A percentile compares a stretch with the other conserved stretches of the same genome.
Evolutionary conservation across 1,140 invertebrate genomes (phyloP).

Genomic region (Ditylenchus dipsaci): DNA sequence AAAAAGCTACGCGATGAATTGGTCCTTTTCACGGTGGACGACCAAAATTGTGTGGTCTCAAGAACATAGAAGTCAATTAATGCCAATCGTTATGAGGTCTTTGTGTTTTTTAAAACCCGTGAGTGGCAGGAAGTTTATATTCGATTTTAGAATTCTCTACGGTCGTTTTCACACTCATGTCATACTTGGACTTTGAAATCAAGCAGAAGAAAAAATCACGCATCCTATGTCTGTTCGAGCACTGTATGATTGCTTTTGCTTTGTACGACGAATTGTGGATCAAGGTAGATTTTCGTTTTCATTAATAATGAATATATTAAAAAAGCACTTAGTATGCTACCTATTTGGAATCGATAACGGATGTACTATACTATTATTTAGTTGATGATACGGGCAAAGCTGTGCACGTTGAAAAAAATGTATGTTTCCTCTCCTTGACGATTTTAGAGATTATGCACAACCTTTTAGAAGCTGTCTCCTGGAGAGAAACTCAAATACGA

Average conservation of each 20-base stretch:
- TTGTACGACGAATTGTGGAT: constrained; percentile 98
- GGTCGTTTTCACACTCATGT: constrained; percentile 12
- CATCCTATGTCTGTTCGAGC: constrained; percentile 83
- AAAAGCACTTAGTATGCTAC: constrained; percentile 33
- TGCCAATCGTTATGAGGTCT: constrained; percentile 16
- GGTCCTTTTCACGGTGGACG: constrained; percentile 15
- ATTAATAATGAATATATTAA: not conserved
- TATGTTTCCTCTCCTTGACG: too few relatives aligned
- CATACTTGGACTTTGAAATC: constrained; percentile 91
- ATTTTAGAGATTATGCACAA: too few relatives aligned
- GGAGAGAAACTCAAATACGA: too few relatives aligned
- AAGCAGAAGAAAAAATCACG: constrained; percentile 77
- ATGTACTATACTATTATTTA: too few relatives aligned
- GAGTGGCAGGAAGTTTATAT: not conserved
- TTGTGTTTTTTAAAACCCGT: not conserved
- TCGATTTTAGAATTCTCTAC: constrained; percentile 60
- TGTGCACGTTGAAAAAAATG: too few relatives aligned
- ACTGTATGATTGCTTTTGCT: constrained; percentile 92
- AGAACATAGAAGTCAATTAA: constrained; percentile 10
- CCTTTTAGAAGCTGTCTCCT: too few relatives aligned
- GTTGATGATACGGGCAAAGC: too few relatives aligned
- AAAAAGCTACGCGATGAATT: constrained; percentile 14
- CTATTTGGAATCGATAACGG: constrained; percentile 37
- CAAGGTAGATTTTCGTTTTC: constrained; percentile 65
- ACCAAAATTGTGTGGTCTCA: constrained; percentile 15